Conservation (phyloP, 2,888 invertebrate genomes). For the Julus scandinavius region DNA sequence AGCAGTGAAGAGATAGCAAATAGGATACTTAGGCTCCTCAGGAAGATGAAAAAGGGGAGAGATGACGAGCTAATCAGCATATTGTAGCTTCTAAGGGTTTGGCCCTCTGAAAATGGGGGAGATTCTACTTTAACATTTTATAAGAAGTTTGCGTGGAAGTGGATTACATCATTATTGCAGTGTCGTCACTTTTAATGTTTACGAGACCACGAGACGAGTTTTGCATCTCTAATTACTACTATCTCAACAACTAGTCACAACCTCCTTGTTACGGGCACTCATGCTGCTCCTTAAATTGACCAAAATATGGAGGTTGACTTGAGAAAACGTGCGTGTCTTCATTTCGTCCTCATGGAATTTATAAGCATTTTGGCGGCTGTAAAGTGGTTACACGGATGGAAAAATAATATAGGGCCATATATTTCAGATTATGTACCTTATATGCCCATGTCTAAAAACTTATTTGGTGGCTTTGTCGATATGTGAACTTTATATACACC, state of each 20-base stretch:
- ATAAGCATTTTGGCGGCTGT: no score
- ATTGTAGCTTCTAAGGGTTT: neutral
- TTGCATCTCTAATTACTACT: slow-evolving; percentile 36
- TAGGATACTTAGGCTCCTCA: slow-evolving; percentile 34
- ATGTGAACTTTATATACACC: no score
- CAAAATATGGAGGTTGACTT: neutral
- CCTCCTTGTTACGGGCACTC: neutral
- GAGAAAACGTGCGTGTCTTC: neutral
- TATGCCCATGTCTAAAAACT: no score
- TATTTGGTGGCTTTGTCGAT: no score
- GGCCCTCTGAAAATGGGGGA: neutral
- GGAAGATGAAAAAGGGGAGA: slow-evolving; percentile 15
- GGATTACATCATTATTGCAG: slow-evolving; percentile 45
- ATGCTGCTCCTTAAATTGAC: neutral
- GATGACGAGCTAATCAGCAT: slow-evolving; percentile 39
- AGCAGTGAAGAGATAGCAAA: slow-evolving; percentile 22
- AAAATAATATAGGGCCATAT: no score
- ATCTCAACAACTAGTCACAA: neutral
- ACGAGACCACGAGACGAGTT: slow-evolving; percentile 40
- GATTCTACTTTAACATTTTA: neutral
- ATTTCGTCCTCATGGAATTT: no score
- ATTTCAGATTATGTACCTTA: no score
- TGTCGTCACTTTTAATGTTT: slow-evolving; percentile 45
- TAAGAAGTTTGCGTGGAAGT: neutral
- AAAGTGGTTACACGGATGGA: no score